Conservation (phyloP, 2,797 vertebrate species). For the Falco biarmicus region DNA sequence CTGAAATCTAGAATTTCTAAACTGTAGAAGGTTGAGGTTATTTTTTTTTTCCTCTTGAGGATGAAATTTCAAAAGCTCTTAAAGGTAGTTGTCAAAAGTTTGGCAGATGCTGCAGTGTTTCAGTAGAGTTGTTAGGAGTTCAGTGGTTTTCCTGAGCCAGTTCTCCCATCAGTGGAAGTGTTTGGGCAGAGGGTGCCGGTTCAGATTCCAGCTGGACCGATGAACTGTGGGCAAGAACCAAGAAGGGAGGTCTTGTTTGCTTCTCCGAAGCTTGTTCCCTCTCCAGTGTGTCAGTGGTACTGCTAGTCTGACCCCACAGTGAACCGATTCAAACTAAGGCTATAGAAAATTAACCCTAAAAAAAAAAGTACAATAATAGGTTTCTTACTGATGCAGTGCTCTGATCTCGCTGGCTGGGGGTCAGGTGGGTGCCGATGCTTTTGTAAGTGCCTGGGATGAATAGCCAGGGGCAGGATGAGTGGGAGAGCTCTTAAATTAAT, state of each 20-base stretch:
- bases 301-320: slow-evolving; percentile 17
- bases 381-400: background rate
- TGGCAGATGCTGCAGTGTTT: slow-evolving; percentile 9
- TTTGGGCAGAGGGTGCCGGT: background rate
- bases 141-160: background rate
- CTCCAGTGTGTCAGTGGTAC: background rate
- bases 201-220: background rate
- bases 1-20: background rate
- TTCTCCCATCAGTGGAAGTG: background rate
- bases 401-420: background rate
- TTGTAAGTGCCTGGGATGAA: background rate
- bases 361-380: background rate
- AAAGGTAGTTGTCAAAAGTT: background rate
- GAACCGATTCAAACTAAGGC: background rate
- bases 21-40: background rate
- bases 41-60: background rate
- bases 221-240: background rate
- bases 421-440: background rate
- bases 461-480: background rate
- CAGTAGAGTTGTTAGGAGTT: background rate
- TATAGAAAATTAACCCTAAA: background rate
- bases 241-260: slow-evolving; percentile 13
- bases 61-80: background rate
- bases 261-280: background rate
- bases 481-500: background rate